Conservation (phyloP, 2,888 invertebrate species). For the Heterodera filipjevi region DNA sequence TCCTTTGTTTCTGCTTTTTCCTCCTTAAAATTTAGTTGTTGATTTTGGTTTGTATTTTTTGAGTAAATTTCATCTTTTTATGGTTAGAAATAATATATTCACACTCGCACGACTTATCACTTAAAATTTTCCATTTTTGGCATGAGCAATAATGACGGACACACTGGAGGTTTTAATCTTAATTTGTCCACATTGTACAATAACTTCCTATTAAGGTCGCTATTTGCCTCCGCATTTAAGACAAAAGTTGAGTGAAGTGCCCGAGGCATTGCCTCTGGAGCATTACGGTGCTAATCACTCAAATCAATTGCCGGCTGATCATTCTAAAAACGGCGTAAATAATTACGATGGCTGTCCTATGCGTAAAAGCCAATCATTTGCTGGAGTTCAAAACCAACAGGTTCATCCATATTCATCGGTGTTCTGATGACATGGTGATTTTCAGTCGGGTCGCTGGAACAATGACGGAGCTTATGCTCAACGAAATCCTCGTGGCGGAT, state of each 20-base stretch:
- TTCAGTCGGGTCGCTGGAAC: background rate
- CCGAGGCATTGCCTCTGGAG: conserved; percentile 8
- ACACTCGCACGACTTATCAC: background rate
- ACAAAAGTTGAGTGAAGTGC: conserved; percentile 9
- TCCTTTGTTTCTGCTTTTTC: too few relatives aligned
- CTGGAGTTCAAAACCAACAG: conserved; percentile 39
- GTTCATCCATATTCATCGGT: background rate
- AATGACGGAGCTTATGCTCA: conserved; percentile 22
- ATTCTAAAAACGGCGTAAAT: background rate
- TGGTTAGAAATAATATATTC: background rate
- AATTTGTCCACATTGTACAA: background rate
- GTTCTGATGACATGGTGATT: background rate
- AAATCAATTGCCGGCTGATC: background rate
- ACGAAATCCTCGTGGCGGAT: conserved; percentile 27
- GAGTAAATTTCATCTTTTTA: too few relatives aligned
- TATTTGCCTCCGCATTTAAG: conserved; percentile 16
- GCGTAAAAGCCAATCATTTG: conserved; percentile 47
- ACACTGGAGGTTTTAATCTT: background rate
- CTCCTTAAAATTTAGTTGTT: too few relatives aligned
- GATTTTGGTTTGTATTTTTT: too few relatives aligned
- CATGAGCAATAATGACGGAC: conserved; percentile 14
- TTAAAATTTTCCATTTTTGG: background rate
- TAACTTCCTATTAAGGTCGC: background rate
- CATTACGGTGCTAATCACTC: background rate
- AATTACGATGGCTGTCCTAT: conserved; percentile 35